phyloP scores from a whole-genome alignment of 2,888 invertebrate genomes.

The Netelia virgata region DNA sequence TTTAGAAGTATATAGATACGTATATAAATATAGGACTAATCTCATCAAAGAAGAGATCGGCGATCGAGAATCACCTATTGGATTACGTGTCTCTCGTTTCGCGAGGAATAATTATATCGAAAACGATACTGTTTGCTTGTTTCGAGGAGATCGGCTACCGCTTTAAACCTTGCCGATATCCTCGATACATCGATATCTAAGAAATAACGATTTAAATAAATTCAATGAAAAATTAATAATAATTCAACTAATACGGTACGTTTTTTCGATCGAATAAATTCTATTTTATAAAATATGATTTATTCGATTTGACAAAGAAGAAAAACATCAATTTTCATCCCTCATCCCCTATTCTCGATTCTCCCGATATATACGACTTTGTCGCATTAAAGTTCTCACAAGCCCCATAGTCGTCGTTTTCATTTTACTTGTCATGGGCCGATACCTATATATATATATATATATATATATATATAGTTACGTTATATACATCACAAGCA shows the following conservation, averaged over 20 bases:
- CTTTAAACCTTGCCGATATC: neutral
- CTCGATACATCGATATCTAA: neutral
- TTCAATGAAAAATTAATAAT: neutral
- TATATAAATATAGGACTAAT: neutral
- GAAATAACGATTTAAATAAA: neutral
- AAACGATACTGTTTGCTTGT: neutral
- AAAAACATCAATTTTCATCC: no score
- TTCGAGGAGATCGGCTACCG: neutral
- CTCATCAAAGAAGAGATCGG: conserved; percentile 25
- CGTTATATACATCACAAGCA: conserved; percentile 1
- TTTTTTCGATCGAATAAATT: neutral
- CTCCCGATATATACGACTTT: neutral
- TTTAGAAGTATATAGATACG: neutral
- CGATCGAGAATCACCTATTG: conserved; percentile 5
- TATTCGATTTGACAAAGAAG: no score
- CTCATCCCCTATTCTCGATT: no score
- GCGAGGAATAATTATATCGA: neutral
- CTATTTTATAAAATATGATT: neutral
- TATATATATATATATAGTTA: neutral
- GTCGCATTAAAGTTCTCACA: conserved; percentile 3
- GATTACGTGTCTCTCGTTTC: neutral
- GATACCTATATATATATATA: no score
- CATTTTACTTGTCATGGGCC: conserved; percentile 2
- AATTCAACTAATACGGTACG: neutral
- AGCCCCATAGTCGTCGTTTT: conserved; percentile 7